phyloP scores from a whole-genome alignment of 2,797 vertebrate species.

The Crypturellus tataupa region DNA sequence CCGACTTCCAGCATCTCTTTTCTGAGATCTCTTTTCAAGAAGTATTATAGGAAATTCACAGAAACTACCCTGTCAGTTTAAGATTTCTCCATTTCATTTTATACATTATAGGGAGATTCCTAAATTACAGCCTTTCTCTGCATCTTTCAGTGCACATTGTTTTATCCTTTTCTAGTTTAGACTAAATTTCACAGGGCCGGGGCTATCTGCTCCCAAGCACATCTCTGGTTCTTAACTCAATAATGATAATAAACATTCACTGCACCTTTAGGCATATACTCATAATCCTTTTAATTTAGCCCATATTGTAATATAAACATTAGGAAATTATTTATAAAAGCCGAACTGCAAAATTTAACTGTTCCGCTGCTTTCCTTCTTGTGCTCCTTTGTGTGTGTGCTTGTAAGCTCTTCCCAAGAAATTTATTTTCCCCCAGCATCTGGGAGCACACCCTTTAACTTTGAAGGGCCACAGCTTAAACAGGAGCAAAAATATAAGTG shows the following conservation, averaged over 20 bases:
- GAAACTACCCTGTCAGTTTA: background rate
- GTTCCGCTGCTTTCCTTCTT: background rate
- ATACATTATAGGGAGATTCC: background rate
- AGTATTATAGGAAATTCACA: background rate
- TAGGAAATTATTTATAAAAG: conserved; percentile 1
- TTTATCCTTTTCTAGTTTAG: conserved; percentile 20
- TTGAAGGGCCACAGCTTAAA: background rate
- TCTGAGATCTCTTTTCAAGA: background rate
- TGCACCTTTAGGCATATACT: background rate
- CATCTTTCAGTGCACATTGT: background rate
- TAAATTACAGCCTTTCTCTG: background rate
- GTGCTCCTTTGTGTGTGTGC: background rate
- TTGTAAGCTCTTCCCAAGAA: background rate
- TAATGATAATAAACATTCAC: background rate
- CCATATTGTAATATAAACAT: background rate
- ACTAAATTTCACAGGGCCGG: background rate
- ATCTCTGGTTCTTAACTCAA: background rate
- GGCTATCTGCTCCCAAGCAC: background rate
- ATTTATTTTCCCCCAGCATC: background rate
- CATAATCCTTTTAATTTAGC: conserved; percentile 16
- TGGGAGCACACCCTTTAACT: background rate
- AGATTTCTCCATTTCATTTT: background rate
- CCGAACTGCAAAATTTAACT: background rate
- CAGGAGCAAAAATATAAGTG: background rate
- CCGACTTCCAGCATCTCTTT: background rate